Conservation (phyloP, 64 coral and sea anemone genomes). For the Montipora cactus region DNA sequence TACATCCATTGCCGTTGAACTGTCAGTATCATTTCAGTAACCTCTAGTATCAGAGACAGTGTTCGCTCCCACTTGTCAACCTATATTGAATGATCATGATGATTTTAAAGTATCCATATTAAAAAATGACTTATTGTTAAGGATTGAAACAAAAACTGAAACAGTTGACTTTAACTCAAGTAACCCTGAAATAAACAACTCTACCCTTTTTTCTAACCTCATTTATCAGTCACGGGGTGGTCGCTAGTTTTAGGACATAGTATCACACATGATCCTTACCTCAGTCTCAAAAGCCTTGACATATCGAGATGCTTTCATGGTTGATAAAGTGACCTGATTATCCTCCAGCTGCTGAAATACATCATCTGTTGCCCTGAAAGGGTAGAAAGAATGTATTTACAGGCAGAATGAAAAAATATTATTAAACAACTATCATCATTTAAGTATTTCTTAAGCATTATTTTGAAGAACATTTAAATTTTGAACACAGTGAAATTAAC, state of each 20-base stretch:
- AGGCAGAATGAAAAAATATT: no score
- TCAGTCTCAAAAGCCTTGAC: slow-evolving; percentile 98
- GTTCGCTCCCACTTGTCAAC: slow-evolving; percentile 99
- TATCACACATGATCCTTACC: slow-evolving; percentile 37
- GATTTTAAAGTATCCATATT: no score
- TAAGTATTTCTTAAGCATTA: no score
- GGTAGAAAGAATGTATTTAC: neutral
- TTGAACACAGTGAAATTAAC: no score
- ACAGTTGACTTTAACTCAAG: no score
- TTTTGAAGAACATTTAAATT: no score
- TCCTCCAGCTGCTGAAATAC: slow-evolving; percentile 97
- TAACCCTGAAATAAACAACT: neutral
- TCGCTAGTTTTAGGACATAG: neutral
- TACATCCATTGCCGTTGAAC: slow-evolving; percentile 99
- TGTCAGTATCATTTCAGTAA: slow-evolving; percentile 97
- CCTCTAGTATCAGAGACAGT: slow-evolving; percentile 95
- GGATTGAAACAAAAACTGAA: no score
- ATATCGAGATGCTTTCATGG: slow-evolving; percentile 98
- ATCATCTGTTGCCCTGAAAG: slow-evolving; percentile 90
- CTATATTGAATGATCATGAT: slow-evolving; percentile 22
- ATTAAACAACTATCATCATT: no score
- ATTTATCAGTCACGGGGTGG: no score
- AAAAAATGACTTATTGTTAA: no score
- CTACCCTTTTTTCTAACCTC: no score
- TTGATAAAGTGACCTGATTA: slow-evolving; percentile 98